Evolutionary conservation across 1,140 invertebrate species (phyloP).

Genomic region (Aphaenogaster ashmeadi): DNA sequence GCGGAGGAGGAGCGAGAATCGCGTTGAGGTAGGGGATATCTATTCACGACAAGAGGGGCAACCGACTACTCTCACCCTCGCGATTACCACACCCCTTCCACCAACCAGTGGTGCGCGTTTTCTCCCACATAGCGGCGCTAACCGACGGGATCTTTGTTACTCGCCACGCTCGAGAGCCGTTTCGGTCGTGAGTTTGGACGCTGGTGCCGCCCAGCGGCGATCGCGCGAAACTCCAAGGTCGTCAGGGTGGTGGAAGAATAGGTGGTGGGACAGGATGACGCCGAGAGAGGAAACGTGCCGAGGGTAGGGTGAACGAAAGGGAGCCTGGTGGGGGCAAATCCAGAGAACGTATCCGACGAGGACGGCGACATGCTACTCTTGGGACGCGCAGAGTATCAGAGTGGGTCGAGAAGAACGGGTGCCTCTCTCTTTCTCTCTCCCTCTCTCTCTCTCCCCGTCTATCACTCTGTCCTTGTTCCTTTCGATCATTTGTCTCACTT

Average conservation of each 20-base stretch:
- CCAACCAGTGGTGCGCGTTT: constrained; percentile 72
- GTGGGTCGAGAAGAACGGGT: constrained; percentile 80
- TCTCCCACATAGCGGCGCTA: constrained; percentile 75
- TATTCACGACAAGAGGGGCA: constrained; percentile 68
- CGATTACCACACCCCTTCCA: constrained; percentile 74
- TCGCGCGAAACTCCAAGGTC: constrained; percentile 62
- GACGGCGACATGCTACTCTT: constrained; percentile 75
- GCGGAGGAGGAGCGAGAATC: constrained; percentile 73
- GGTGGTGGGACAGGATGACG: constrained; percentile 40
- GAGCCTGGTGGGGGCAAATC: constrained; percentile 69
- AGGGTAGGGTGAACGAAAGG: constrained; percentile 65
- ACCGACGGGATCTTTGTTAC: constrained; percentile 74
- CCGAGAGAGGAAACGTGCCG: constrained; percentile 11
- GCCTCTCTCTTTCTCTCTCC: constrained; percentile 43
- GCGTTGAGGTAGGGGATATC: constrained; percentile 9
- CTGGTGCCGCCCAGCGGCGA: constrained; percentile 77
- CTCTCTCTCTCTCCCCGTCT: not conserved
- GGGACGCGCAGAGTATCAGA: constrained; percentile 81
- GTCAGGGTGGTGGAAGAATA: constrained; percentile 38
- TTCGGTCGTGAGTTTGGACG: constrained; percentile 73
- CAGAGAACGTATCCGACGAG: constrained; percentile 75
- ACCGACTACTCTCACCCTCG: constrained; percentile 68
- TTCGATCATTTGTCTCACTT: constrained; percentile 63
- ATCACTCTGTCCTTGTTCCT: constrained; percentile 54
- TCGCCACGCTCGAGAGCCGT: constrained; percentile 70